Evolutionary conservation across 2,797 vertebrate genomes (phyloP).

Genomic region (Macroramphosus scolopax): DNA sequence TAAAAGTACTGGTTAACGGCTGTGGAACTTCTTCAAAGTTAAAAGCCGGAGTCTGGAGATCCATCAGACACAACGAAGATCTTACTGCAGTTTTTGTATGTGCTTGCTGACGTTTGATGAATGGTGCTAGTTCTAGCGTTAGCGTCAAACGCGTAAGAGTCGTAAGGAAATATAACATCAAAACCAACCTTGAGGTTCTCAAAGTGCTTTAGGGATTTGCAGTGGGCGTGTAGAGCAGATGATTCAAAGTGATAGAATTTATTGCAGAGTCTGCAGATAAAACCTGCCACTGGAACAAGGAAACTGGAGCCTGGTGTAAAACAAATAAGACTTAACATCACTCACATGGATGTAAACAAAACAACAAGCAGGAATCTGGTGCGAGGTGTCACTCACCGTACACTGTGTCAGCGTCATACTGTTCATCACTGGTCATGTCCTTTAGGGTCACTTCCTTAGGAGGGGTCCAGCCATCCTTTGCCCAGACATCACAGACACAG

Average conservation of each 20-base stretch:
- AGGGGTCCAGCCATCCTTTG: constrained; percentile 65
- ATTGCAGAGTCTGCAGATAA: constrained; percentile 92
- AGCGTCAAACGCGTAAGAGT: too few species aligned
- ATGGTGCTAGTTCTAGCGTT: too few species aligned
- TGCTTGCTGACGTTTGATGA: too few species aligned
- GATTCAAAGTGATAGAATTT: constrained; percentile 94
- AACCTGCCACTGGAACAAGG: constrained; percentile 91
- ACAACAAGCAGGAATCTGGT: background rate
- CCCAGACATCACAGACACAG: constrained; percentile 10
- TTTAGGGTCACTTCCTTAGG: constrained; percentile 77
- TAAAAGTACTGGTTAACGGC: background rate
- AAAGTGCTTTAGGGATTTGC: constrained; percentile 92
- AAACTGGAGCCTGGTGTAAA: constrained; percentile 85
- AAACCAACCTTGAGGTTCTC: constrained; percentile 92
- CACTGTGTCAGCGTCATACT: constrained; percentile 83
- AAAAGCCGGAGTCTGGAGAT: too few species aligned
- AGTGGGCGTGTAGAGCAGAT: constrained; percentile 86
- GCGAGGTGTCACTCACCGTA: constrained; percentile 81
- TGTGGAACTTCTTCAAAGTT: background rate
- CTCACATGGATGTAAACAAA: constrained; percentile 22
- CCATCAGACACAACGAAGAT: too few species aligned
- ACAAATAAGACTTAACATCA: background rate
- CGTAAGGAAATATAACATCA: too few species aligned
- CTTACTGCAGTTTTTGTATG: too few species aligned
- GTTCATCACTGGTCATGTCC: constrained; percentile 78